Base-by-base conservation (phyloP, 2,888 invertebrate species). In the Galeopsomyia nigrocyanea region DNA sequence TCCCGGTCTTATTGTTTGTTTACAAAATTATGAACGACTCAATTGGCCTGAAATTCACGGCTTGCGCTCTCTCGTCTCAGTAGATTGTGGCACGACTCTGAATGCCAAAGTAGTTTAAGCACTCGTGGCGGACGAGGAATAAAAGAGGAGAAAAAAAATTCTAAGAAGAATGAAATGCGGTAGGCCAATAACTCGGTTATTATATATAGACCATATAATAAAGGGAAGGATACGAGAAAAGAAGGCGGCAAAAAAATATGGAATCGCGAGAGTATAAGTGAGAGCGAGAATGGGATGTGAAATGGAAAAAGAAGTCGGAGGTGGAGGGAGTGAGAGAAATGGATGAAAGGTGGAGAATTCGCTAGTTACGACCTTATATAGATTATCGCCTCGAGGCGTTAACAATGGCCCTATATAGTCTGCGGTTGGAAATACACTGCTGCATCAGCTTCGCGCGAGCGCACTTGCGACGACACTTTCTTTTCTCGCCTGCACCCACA, bases 1-100 rank as follows among this genome's bases (percentile, higher is more conserved):
- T 10, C 47, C 55, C 7, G 57, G 69, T 55, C 71, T 74, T 46
- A 70, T 74, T 74, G 76, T 76, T 77, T 78, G 78, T 80, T 81
- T 81, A 81, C 79, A 76, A 80, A 82, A 82, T 82, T 81, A 82
- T 79, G 76, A 75, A 79, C 79, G 80, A 79, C 79, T 80, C 81
- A 80, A 82, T 82, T 82, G 81, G 79, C 77, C 72, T 77, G 73
- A 64, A 67, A 76, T 77, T 79, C 75, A 78, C 71, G 65, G 61
- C 62, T 77, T 75, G 75, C 13, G 63, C 69, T 77, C 72, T 72
- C 73, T 73, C 71, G 72, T 71, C 63, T 73, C 64, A 62, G 46
- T 69, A 51, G 66, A 53, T 67, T 62, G 58, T 50, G 57, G 68
- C n/a, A 63, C 57, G 53, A 51, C 16, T 46, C 39, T 39, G 39